Evolutionary conservation across 1,140 invertebrate genomes (phyloP).

Genomic region (Drosophila nasuta): DNA sequence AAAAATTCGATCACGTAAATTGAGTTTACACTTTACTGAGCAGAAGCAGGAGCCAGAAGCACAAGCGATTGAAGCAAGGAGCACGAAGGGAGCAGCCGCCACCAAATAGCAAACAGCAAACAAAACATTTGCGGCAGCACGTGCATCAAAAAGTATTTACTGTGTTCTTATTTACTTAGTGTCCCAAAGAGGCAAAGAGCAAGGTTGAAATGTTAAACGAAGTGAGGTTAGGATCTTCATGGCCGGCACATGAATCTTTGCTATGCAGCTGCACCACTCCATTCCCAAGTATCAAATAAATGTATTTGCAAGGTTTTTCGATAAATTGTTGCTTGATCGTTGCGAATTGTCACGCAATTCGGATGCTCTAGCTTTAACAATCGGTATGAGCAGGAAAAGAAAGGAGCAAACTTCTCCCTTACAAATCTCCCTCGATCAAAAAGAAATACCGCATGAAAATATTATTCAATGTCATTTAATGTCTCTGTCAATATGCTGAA

Average conservation of each 20-base stretch:
- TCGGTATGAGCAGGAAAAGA: too few relatives aligned
- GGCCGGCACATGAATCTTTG: neutral
- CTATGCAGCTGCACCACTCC: too few relatives aligned
- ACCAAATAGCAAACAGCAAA: constrained; percentile 23
- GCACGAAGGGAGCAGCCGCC: neutral
- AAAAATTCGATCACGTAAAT: constrained; percentile 76
- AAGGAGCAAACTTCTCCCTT: too few relatives aligned
- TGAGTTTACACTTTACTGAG: constrained; percentile 66
- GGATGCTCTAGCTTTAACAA: too few relatives aligned
- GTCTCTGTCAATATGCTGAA: constrained; percentile 8
- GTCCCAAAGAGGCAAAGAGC: neutral
- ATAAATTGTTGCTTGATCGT: too few relatives aligned
- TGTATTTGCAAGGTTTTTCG: too few relatives aligned
- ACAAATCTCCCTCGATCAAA: too few relatives aligned
- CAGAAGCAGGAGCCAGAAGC: neutral
- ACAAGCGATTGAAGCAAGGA: neutral
- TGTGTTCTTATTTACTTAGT: constrained; percentile 33
- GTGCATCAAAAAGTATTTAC: constrained; percentile 48
- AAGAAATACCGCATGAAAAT: neutral
- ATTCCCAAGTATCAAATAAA: neutral
- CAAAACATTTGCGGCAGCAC: constrained; percentile 61
- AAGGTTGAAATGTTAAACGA: constrained; percentile 1
- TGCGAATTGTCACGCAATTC: too few relatives aligned
- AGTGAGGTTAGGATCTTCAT: neutral
- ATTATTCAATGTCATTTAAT: constrained; percentile 14